Evolutionary conservation across 2,797 vertebrate genomes (phyloP), one percentile per base, ranked within the genome.

Genomic region (Epinephelus coioides): DNA sequence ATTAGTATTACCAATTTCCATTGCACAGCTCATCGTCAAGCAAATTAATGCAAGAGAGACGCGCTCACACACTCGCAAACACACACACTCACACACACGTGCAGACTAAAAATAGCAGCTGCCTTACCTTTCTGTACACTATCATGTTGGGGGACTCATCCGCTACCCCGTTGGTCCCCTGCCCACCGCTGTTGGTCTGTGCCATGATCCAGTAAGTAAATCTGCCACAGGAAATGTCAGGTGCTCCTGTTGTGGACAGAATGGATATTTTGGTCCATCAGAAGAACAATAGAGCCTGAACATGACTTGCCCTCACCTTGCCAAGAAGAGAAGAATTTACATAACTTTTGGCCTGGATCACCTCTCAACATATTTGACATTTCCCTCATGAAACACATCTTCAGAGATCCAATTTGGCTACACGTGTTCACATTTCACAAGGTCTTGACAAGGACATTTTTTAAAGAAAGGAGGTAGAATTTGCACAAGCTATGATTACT

Each of bases 101-200:
- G 73, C 65, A 49, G 83, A 71, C 88, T 87, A 87, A 87, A 89
- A 89, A 91, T 89, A 91, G 87, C 83, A 59, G 61, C 83, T 23
- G 62, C 70, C 90, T 95, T 98, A 99, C 98, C 97, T 99, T 99
- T 95, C 97, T 97, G 94, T 98, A 99, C 83, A 99, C 97, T 92
- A 98, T 95, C 96, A 98, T 98, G 94, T 99, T 98, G 83, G 98
- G 97, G 60, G 98, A 99, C 90, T 99, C 97, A 75, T 98, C 97
- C 13, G 96, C 96, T 88, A 97, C 97, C 91, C 97, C 97, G 38
- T 98, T 98, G 95, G 96, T 98, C 92, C 97, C 96, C 91, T 98
- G 97, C 73, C 96, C 96, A 68, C 96, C 95, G 84, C 95, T 97
- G 96, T 98, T 99, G 95, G 96, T 98, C 94, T 98, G 97, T 91